Conservation (phyloP, 2,888 invertebrate species). For the Cryptus armator region DNA sequence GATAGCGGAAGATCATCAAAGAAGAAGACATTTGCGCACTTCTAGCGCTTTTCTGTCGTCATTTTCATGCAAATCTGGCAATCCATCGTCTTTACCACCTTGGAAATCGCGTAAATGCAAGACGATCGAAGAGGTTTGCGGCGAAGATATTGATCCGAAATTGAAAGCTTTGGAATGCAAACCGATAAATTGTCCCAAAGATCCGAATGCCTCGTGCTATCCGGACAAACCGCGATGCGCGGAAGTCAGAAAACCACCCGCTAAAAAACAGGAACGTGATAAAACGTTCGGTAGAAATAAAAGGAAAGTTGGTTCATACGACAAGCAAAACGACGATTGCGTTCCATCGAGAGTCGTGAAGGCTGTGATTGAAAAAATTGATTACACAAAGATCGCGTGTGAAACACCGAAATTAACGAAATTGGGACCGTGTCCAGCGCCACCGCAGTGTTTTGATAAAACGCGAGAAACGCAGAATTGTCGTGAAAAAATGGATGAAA, state of each 20-base stretch:
- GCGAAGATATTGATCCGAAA: conserved; percentile 38
- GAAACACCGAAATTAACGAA: conserved; percentile 71
- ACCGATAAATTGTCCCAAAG: conserved; percentile 45
- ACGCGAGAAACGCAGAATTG: background rate
- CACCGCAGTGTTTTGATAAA: conserved; percentile 5
- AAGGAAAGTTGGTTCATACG: background rate
- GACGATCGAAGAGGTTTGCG: conserved; percentile 68
- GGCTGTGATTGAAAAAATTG: conserved; percentile 69
- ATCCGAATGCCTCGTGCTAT: conserved; percentile 59
- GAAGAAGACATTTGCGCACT: conserved; percentile 27
- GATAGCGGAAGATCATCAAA: background rate
- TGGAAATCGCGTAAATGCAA: conserved; percentile 66
- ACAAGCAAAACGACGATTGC: background rate
- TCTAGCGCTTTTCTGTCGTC: conserved; percentile 29
- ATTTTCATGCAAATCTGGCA: conserved; percentile 54
- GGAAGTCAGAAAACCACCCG: conserved; percentile 38
- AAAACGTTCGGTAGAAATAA: background rate
- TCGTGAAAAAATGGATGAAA: background rate
- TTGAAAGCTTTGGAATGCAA: conserved; percentile 43
- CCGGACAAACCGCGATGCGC: conserved; percentile 62
- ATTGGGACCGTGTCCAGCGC: conserved; percentile 59
- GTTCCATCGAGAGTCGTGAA: background rate
- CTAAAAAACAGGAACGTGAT: conserved; percentile 10
- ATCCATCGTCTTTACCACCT: conserved; percentile 64
- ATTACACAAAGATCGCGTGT: conserved; percentile 71